phyloP scores from a whole-genome alignment of 1,140 invertebrate genomes.

The Euwallacea fornicatus region DNA sequence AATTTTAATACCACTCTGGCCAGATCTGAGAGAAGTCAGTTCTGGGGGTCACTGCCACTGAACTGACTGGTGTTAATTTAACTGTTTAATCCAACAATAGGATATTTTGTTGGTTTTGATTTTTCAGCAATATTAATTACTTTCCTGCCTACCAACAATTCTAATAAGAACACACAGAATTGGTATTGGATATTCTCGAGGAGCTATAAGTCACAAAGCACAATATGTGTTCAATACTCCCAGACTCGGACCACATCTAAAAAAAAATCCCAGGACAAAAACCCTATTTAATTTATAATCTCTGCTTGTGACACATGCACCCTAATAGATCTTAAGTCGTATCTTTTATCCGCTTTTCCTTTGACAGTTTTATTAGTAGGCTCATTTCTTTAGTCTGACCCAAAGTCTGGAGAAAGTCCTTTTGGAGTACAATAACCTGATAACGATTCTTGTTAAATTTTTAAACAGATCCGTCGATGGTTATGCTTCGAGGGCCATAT shows the following conservation, averaged over 20 bases:
- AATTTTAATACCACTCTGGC: slow-evolving; percentile 12
- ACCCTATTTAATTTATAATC: slow-evolving; percentile 4
- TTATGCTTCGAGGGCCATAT: no score
- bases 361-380: slow-evolving; percentile 7
- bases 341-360: background rate
- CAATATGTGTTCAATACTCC: no score
- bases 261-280: no score
- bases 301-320: slow-evolving; percentile 10
- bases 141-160: no score
- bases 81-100: slow-evolving; percentile 4
- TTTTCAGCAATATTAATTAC: no score
- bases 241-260: no score
- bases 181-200: no score
- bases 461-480: no score
- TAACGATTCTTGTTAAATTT: no score
- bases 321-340: slow-evolving; percentile 4
- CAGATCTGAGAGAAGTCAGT: slow-evolving; percentile 1
- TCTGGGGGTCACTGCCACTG: slow-evolving; percentile 11
- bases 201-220: no score
- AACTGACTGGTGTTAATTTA: background rate
- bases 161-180: no score
- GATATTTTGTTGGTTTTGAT: background rate
- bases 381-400: background rate
- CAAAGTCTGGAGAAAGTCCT: background rate
- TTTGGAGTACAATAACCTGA: no score